phyloP scores from a whole-genome alignment of 2,797 vertebrate species.

The Diglossa cyanea region DNA sequence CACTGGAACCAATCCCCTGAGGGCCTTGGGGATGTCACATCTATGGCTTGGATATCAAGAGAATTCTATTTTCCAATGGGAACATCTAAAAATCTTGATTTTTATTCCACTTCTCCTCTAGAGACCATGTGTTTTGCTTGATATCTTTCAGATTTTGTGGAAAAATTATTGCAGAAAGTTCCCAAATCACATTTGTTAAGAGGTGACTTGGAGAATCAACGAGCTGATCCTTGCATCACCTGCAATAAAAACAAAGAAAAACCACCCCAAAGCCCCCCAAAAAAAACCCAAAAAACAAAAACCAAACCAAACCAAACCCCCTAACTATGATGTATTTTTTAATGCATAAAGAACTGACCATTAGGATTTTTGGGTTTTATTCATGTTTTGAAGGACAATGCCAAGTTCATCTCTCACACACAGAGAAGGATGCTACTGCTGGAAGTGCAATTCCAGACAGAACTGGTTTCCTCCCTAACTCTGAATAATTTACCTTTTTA shows the following conservation, averaged over 20 bases:
- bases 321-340: not conserved
- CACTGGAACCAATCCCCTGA: not conserved
- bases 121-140: not conserved
- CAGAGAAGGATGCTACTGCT: not conserved
- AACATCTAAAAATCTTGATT: not conserved
- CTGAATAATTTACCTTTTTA: not conserved
- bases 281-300: not conserved
- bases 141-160: not conserved
- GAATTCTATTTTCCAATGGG: not conserved
- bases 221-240: not conserved
- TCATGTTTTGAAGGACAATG: not conserved
- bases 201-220: not conserved
- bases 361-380: not conserved
- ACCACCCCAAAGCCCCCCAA: accelerated
- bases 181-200: not conserved
- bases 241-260: not conserved
- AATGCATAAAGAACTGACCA: not conserved
- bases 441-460: not conserved
- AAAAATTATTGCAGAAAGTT: not conserved
- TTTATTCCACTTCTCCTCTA: not conserved
- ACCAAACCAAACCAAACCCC: accelerated
- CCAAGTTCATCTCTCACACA: not conserved
- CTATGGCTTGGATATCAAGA: not conserved
- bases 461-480: not conserved
- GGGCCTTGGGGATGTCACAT: not conserved